These are phyloP conservation scores for Falco cherrug DNA, from an alignment of 2,797 vertebrate genomes.

Conservation along the genomic window DNA sequence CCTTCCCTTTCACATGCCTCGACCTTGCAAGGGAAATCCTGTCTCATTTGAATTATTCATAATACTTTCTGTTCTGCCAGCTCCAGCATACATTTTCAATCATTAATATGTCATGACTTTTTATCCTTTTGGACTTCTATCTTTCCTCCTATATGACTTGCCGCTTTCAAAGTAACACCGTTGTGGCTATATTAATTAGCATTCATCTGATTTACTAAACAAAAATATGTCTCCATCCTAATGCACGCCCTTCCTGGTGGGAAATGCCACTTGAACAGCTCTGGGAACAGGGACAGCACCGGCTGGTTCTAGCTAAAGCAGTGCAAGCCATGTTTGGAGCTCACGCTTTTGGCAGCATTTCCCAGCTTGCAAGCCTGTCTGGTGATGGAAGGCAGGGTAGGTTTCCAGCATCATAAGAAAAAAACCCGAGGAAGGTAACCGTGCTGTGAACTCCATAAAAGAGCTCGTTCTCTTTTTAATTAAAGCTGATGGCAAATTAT, in stretches of 20 bases:
- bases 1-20: constrained; percentile 78
- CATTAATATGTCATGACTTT: constrained; percentile 75
- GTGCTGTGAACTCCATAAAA: background rate
- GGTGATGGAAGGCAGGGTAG: background rate
- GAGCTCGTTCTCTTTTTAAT: background rate
- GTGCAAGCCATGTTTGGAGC: background rate
- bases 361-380: background rate
- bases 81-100: constrained; percentile 66
- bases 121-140: background rate
- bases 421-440: background rate
- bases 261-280: background rate
- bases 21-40: constrained; percentile 78
- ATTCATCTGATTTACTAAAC: background rate
- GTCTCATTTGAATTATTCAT: constrained; percentile 86
- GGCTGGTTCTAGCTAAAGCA: background rate
- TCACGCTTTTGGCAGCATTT: background rate
- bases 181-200: background rate
- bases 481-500: background rate
- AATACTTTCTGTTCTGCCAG: constrained; percentile 71
- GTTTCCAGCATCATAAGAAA: background rate
- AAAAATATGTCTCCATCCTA: background rate
- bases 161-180: background rate
- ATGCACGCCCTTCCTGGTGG: background rate
- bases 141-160: background rate
- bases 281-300: rapidly evolving